A percentile compares a stretch with the other conserved stretches of the same genome.
These are phyloP conservation scores for Lamellibrachia columna DNA, from an alignment of 2,888 invertebrate species.

Conservation along the genomic window DNA sequence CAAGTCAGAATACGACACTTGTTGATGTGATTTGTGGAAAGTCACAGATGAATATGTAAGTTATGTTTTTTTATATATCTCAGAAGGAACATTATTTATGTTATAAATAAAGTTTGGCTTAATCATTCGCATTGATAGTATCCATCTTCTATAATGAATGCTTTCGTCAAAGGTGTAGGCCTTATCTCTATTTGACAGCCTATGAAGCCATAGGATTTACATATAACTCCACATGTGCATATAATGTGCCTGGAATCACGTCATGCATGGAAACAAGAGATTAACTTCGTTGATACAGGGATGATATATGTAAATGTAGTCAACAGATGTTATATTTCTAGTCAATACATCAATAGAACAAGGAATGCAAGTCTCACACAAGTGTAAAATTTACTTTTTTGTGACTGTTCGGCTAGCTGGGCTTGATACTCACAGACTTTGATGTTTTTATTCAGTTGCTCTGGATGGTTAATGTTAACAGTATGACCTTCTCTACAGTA, in stretches of 20 bases:
- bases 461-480: neutral
- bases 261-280: neutral
- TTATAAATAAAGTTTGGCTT: neutral
- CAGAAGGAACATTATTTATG: neutral
- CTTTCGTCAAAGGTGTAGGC: neutral
- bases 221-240: no score
- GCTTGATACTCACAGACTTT: neutral
- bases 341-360: neutral
- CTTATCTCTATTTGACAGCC: neutral
- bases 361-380: neutral
- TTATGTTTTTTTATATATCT: no score
- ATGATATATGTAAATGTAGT: neutral
- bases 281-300: neutral
- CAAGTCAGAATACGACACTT: constrained; percentile 69
- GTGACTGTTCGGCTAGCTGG: neutral
- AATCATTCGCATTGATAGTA: neutral
- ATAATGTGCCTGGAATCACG: neutral
- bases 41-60: constrained; percentile 79
- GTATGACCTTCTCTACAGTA: no score
- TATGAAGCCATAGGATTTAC: neutral
- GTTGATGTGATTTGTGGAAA: constrained; percentile 85
- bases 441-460: neutral
- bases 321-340: neutral
- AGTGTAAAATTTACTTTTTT: neutral
- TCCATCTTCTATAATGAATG: neutral